Evolutionary conservation across 1,140 invertebrate genomes (phyloP), one percentile per base, ranked within the genome.

Genomic region (Pseudomyrmex concolor): DNA sequence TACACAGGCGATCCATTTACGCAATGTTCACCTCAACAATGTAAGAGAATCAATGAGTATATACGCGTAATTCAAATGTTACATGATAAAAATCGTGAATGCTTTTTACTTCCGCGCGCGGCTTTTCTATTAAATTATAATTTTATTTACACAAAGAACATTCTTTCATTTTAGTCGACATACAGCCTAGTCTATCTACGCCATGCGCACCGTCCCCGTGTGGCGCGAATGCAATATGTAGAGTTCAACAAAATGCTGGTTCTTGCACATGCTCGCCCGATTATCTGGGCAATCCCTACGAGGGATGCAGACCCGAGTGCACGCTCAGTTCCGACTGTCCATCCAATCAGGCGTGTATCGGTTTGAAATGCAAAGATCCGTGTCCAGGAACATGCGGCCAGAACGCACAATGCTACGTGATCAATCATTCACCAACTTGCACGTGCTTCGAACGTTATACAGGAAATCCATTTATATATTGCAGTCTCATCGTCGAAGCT

Each of bases 1-100:
- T 97, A 95, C 89, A 96, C 95, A 54, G 97, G 97, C 71, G 96
- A 97, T 95, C 96, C 97, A 17, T 96, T 97, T 87, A 94, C 93
- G 43, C 93, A 92, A 80, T 95, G 95, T 54, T 87, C 70, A 51
- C 83, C 83, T 2, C 34, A 80, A 64, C 76, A 62, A 63, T 68
- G 83, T 84, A 84, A 60, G 83, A 51, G 8, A 34, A 70, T 57
- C 48, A 5, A 45, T 59, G 17, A 19, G 0, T 60, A 15, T 25
- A 19, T 12, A 43, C 7, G 19, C 12, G 13, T 66, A 57, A 64
- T 48, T 80, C 45, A 19, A 34, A 64, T 34, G 48, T 2, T 78
- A 34, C 34, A 7, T 34, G 34, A 34, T 34, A 34, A 34, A 34
- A 34, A 7, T 34, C 34, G 7, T 7, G 17, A 12, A 48, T 51